Percentiles rank a stretch among this genome's conserved stretches.
phyloP scores from a whole-genome alignment of 2,888 invertebrate genomes.

The Andricus quercusramuli region DNA sequence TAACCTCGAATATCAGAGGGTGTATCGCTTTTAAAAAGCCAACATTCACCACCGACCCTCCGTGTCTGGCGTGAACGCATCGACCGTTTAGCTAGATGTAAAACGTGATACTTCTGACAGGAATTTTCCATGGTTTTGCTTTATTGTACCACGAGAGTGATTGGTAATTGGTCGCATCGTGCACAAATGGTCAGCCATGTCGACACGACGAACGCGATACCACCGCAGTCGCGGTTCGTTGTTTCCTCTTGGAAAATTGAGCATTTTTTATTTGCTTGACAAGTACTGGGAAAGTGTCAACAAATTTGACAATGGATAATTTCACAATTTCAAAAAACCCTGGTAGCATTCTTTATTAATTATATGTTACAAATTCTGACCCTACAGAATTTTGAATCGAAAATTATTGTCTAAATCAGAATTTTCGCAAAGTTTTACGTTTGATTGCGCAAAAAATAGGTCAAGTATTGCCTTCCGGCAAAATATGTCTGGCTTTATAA shows the following conservation, averaged over 20 bases:
- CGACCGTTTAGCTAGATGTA: conserved; percentile 58
- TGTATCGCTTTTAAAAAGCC: conserved; percentile 36
- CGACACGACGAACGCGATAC: conserved; percentile 15
- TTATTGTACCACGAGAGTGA: conserved; percentile 69
- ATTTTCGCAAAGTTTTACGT: too few relatives aligned
- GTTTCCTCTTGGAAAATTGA: conserved; percentile 22
- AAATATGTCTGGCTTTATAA: too few relatives aligned
- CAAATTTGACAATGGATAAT: not conserved
- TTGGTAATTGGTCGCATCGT: conserved; percentile 68
- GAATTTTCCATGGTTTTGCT: conserved; percentile 64
- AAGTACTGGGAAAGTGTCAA: not conserved
- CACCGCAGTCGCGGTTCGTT: not conserved
- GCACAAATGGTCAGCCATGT: conserved; percentile 24
- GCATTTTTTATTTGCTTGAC: not conserved
- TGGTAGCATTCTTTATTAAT: not conserved
- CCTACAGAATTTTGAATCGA: too few relatives aligned
- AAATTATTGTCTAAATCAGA: too few relatives aligned
- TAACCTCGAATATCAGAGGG: conserved; percentile 32
- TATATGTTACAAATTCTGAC: not conserved
- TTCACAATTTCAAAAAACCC: not conserved
- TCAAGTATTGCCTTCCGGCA: too few relatives aligned
- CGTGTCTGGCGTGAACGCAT: conserved; percentile 21
- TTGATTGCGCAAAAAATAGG: too few relatives aligned
- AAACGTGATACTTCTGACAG: conserved; percentile 68
- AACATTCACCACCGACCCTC: conserved; percentile 29